These are phyloP conservation scores for Patella pellucida DNA, from an alignment of 2,888 invertebrate genomes.

Conservation along the genomic window DNA sequence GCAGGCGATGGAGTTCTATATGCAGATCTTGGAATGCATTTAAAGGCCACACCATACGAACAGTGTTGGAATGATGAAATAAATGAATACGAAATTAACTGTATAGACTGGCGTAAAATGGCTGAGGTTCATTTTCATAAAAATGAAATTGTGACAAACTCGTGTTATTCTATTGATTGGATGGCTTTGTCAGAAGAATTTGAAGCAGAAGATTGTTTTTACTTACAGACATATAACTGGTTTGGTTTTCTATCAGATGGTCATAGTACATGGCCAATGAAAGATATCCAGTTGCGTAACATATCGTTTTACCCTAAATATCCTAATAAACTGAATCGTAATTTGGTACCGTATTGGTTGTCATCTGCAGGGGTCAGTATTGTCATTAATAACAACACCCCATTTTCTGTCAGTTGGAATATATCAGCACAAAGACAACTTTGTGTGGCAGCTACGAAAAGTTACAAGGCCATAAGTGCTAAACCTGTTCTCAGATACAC, in stretches of 20 bases:
- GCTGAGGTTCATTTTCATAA: slow-evolving; percentile 31
- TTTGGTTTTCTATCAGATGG: slow-evolving; percentile 17
- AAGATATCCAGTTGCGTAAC: slow-evolving; percentile 20
- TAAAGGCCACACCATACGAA: slow-evolving; percentile 37
- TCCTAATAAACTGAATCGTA: slow-evolving; percentile 31
- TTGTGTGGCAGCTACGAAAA: slow-evolving; percentile 34
- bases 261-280: slow-evolving; percentile 22
- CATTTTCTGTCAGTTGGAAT: slow-evolving; percentile 36
- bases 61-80: slow-evolving; percentile 34
- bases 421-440: slow-evolving; percentile 40
- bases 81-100: slow-evolving; percentile 28
- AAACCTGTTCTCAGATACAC: slow-evolving; percentile 34
- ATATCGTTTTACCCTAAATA: slow-evolving; percentile 36
- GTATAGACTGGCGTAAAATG: slow-evolving; percentile 38
- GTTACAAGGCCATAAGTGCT: slow-evolving; percentile 14
- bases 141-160: slow-evolving; percentile 29
- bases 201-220: slow-evolving; percentile 41
- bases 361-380: slow-evolving; percentile 37
- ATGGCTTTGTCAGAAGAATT: slow-evolving; percentile 28
- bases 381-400: slow-evolving; percentile 36
- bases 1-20: slow-evolving; percentile 38
- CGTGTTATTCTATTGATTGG: slow-evolving; percentile 39
- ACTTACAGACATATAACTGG: slow-evolving; percentile 30
- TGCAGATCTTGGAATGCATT: slow-evolving; percentile 37
- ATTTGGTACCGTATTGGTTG: slow-evolving; percentile 39